Conservation (phyloP, 2,113 vertebrate genomes). For the Ctenomys sociabilis region DNA sequence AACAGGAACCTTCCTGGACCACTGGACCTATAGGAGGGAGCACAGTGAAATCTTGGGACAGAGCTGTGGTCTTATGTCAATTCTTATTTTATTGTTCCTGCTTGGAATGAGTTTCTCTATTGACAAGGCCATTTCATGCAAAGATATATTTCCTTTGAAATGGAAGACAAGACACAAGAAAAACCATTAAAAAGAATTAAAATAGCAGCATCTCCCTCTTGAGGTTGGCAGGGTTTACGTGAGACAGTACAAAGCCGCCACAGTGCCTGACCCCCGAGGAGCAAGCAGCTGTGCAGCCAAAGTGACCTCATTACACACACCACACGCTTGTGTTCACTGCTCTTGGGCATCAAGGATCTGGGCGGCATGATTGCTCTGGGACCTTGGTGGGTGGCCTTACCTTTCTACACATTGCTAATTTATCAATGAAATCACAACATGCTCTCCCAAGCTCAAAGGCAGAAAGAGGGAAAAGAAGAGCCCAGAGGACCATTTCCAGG, state of each 20-base stretch:
- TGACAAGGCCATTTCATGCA: slow-evolving; percentile 1
- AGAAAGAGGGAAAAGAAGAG: neutral
- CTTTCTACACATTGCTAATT: neutral
- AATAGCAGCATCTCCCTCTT: neutral
- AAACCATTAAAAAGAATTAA: neutral
- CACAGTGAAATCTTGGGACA: too few species aligned
- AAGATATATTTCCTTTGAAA: neutral
- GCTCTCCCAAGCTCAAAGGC: neutral
- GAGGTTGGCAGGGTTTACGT: neutral
- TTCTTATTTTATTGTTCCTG: neutral
- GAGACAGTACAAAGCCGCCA: accelerated
- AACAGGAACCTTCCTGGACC: too few species aligned
- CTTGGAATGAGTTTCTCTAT: neutral
- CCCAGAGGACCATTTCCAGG: too few species aligned
- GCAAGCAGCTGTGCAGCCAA: accelerated
- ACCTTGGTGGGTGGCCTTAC: neutral
- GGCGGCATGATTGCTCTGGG: neutral
- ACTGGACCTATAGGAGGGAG: neutral
- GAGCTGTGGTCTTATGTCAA: neutral
- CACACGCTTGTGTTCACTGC: neutral
- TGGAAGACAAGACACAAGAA: neutral
- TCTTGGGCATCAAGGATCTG: neutral
- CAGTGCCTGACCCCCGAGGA: neutral
- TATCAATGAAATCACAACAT: neutral
- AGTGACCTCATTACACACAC: accelerated